Conservation (phyloP, 2,888 invertebrate genomes). For the Hymenopus coronatus region DNA sequence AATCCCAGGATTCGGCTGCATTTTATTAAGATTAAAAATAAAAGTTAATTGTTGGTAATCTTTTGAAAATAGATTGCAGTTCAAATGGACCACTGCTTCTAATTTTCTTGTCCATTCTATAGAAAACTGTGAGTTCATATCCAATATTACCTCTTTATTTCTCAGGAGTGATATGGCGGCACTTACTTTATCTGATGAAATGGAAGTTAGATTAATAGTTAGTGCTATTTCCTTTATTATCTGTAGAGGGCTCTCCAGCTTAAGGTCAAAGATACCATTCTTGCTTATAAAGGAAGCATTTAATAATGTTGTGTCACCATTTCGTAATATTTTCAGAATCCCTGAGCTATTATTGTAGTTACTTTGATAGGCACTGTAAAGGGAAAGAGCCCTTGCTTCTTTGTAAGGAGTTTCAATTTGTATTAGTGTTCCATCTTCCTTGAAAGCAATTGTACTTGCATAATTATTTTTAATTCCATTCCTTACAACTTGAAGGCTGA, state of each 20-base stretch:
- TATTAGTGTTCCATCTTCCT: constrained; percentile 26
- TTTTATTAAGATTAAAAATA: neutral
- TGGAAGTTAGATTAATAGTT: neutral
- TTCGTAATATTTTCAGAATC: neutral
- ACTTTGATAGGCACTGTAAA: neutral
- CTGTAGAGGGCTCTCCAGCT: neutral
- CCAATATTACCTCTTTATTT: neutral
- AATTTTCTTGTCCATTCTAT: neutral
- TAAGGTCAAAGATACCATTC: neutral
- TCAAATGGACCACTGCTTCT: neutral
- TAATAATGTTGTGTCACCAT: neutral
- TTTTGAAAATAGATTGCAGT: neutral
- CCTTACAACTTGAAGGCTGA: constrained; percentile 24
- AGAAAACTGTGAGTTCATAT: neutral
- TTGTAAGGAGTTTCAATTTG: constrained; percentile 34
- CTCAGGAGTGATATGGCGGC: neutral
- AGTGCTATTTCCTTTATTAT: neutral
- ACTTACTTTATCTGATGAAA: neutral
- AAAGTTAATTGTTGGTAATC: neutral
- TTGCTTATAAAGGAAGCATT: neutral
- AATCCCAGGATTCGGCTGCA: neutral
- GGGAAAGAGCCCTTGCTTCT: neutral
- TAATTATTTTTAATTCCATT: constrained; percentile 31
- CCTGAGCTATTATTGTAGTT: neutral
- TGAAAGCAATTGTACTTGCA: constrained; percentile 30